These are phyloP conservation scores for Trialeurodes vaporariorum DNA, from an alignment of 1,140 invertebrate genomes.

Conservation along the genomic window DNA sequence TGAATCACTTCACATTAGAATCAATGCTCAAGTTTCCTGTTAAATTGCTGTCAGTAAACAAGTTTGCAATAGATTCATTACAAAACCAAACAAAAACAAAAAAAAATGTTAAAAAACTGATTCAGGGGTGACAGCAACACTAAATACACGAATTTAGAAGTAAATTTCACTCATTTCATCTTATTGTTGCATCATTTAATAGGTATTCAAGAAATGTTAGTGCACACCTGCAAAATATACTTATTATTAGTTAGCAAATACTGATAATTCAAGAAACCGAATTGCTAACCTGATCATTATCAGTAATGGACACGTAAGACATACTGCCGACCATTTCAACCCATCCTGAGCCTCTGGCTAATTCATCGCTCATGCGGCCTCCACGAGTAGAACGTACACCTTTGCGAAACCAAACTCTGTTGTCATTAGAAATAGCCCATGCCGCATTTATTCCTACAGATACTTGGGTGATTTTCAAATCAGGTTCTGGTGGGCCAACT, in stretches of 20 bases:
- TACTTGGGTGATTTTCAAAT: conserved; percentile 56
- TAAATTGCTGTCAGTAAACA: too few relatives aligned
- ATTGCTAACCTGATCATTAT: conserved; percentile 66
- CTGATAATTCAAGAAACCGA: conserved; percentile 20
- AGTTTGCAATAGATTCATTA: too few relatives aligned
- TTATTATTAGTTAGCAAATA: neutral
- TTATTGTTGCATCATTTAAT: too few relatives aligned
- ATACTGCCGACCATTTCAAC: conserved; percentile 76
- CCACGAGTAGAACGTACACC: conserved; percentile 46
- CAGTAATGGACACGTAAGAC: conserved; percentile 65
- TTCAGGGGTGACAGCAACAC: too few relatives aligned
- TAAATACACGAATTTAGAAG: too few relatives aligned
- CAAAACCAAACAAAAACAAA: too few relatives aligned
- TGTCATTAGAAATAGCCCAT: conserved; percentile 75
- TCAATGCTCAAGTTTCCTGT: too few relatives aligned
- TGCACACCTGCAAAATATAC: conserved; percentile 20
- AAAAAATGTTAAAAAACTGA: too few relatives aligned
- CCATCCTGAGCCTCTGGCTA: conserved; percentile 64
- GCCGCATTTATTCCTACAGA: conserved; percentile 73
- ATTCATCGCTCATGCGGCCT: conserved; percentile 54
- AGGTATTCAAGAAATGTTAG: too few relatives aligned
- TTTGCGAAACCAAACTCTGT: conserved; percentile 80
- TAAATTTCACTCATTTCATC: too few relatives aligned
- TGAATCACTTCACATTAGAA: too few relatives aligned
- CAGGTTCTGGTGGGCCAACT: conserved; percentile 57